phyloP scores from a whole-genome alignment of 2,113 vertebrate species.

The Suricata suricatta region DNA sequence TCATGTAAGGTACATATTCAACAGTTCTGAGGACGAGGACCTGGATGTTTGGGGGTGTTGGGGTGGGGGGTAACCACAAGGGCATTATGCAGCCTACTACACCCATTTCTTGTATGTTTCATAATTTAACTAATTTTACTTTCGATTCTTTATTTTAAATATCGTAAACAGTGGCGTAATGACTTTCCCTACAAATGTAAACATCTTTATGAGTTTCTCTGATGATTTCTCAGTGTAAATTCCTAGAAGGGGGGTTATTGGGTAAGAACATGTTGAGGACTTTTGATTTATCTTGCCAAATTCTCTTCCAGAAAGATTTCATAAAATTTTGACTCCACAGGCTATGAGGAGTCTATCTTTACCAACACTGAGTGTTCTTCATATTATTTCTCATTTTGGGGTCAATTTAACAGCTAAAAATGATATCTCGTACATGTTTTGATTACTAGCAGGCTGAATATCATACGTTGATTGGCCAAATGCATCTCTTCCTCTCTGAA shows the following conservation, averaged over 20 bases:
- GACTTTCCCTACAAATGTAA: not conserved
- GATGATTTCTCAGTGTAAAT: slow-evolving; percentile 21
- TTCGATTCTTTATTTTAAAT: slow-evolving; percentile 18
- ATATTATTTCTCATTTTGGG: not conserved
- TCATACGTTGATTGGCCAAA: not conserved
- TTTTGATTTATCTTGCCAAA: slow-evolving; percentile 27
- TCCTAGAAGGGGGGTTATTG: slow-evolving; percentile 20
- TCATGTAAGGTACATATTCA: not conserved
- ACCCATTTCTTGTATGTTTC: not conserved
- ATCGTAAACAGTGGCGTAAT: not conserved
- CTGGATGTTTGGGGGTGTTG: too few species aligned
- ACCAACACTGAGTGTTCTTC: not conserved
- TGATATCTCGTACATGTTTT: not conserved
- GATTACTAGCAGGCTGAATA: not conserved
- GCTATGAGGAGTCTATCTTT: not conserved
- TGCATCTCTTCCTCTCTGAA: slow-evolving; percentile 12
- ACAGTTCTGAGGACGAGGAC: not conserved
- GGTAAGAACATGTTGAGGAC: slow-evolving; percentile 13
- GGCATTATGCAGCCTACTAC: not conserved
- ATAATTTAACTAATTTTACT: slow-evolving; percentile 12
- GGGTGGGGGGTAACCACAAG: accelerated
- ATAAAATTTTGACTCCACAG: not conserved
- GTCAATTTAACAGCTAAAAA: not conserved
- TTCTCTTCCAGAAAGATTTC: not conserved
- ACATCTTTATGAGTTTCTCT: slow-evolving; percentile 22